phyloP scores from a whole-genome alignment of 1,140 invertebrate species.

The Neotoxoptera formosana region DNA sequence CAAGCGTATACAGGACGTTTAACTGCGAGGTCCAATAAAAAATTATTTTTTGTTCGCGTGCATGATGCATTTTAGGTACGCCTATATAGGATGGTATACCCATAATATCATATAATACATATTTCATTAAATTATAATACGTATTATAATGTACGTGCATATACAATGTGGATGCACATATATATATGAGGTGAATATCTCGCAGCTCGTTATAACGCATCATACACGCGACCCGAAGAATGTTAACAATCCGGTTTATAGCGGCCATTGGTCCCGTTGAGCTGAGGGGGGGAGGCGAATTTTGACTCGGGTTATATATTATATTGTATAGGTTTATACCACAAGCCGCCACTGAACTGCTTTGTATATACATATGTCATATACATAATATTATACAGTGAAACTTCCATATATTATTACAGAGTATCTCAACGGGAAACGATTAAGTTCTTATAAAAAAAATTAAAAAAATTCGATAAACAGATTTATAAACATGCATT shows the following conservation, averaged over 20 bases:
- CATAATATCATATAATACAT: not conserved
- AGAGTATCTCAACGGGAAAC: too few species aligned
- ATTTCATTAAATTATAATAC: not conserved
- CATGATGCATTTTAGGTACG: too few species aligned
- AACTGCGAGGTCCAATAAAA: not conserved
- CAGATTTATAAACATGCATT: too few species aligned
- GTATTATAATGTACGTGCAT: not conserved
- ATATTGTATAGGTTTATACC: not conserved
- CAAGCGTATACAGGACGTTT: not conserved
- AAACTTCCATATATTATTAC: not conserved
- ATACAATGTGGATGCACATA: not conserved
- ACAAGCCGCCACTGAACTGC: not conserved
- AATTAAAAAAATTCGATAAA: too few species aligned
- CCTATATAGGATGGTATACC: not conserved
- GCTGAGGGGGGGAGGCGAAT: not conserved
- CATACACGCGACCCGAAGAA: conserved; percentile 23
- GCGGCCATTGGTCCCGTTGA: conserved; percentile 35
- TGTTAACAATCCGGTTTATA: conserved; percentile 54
- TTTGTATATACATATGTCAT: not conserved
- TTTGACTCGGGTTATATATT: not conserved
- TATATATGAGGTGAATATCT: not conserved
- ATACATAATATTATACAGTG: not conserved
- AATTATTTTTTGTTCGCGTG: not conserved
- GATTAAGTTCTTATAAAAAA: too few species aligned
- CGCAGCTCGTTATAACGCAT: not conserved